Base-by-base conservation (phyloP, 2,113 vertebrate genomes). In the Malurus cyaneus region DNA sequence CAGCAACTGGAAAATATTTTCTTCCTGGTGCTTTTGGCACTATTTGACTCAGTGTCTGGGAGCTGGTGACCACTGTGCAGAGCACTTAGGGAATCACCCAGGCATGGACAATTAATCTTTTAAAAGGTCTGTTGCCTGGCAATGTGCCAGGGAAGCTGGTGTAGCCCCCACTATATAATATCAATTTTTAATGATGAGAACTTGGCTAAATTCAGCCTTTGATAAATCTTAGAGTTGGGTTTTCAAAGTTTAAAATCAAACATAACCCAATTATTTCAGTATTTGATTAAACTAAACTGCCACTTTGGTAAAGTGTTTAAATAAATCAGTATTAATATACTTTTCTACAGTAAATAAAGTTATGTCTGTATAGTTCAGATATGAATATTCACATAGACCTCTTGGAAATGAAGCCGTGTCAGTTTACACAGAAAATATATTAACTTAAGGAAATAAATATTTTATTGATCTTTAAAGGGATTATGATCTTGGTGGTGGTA, bases 301-400 rank as follows among this genome's bases (percentile, higher is more conserved):
- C 76, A 92, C 91, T 95, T 97, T 47, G 90, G 80, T 92, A 77
- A 97, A 96, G 82, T 85, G 79, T 95, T 97, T 96, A 96, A 98
- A 97, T 97, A 97, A 97, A 97, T 97, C 96, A 96, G 93, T 89
- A 91, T 97, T 97, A 97, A 96, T 97, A 92, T 92, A 82, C 70
- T 97, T 96, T 96, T 93, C 92, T 94, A 90, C 57, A 73, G 93
- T 97, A 96, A 97, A 97, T 97, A 95, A 97, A 96, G 94, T 97
- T 97, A 92, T 24, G 16, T 80, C 86, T 95, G 49, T 90, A 56
- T 93, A 95, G 90, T 94, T 96, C 84, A 97, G 94, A 94, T 96
- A 93, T 93, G 94, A 97, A 71, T 96, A 94, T 64, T 96, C 87
- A 94, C 66, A 76, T 10, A 60, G 54, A 86, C 50, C 57, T 94